Evolutionary conservation across 2,888 invertebrate species (phyloP), one percentile per base, ranked within the genome.

Genomic region (Drosophila testacea): DNA sequence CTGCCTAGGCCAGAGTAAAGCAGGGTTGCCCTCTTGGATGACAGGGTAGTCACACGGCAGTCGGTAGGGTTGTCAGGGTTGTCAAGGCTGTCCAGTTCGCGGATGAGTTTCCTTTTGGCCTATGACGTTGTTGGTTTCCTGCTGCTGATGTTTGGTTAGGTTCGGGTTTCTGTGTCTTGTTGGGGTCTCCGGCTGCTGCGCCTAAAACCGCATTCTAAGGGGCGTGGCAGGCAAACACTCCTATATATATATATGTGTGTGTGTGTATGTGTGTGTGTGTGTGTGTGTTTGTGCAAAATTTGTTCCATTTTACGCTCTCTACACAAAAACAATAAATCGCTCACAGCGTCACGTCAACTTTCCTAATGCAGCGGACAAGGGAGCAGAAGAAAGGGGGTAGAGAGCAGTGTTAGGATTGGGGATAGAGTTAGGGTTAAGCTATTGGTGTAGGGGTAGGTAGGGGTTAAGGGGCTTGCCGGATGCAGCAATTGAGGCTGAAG

Each of bases 261-360:
- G 34, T 63, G 67, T 54, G 68, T 34, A 34, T 41, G 44, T 38
- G 16, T 56, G 50, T 32, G 50, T 32, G 54, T 48, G 39, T 56
- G 65, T 64, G 44, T 70, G 64, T 64, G 64, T 68, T 28, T 69
- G 65, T 57, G 70, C 52, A 56, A 85, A 88, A 88, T 85, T 85
- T 83, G 88, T 83, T 83, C 83, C 83, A 83, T 88, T 88, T 83
- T 88, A 85, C 86, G 83, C 83, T 88, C 78, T 88, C 68, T 86
- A 88, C 86, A 88, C 83, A 88, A 83, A 88, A 88, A 88, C 83
- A 83, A 83, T 83, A 83, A 83, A 88, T 88, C 83, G 83, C 88
- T 83, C 83, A 86, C 86, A 83, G 83, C 88, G 86, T 83, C 86
- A 78, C 88, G 86, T 83, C 83, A 83, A 83, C 86, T 88, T 83